Base-by-base conservation (phyloP, 1,140 invertebrate species). In the Anthonomus grandis region DNA sequence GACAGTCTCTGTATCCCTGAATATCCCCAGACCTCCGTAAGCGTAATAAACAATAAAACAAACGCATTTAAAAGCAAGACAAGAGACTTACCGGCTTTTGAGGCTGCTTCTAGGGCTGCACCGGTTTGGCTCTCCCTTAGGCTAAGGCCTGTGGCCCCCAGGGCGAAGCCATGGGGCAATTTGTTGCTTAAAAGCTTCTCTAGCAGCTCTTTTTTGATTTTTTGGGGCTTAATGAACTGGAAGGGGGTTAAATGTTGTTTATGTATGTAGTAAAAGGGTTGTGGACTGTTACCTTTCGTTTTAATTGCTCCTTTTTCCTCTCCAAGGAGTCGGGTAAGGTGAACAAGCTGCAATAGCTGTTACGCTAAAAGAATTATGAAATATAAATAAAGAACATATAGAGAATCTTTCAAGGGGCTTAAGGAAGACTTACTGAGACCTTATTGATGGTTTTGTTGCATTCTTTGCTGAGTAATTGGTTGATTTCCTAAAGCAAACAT, bases 401-500 rank as follows among this genome's bases (percentile, higher is more conserved):
- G 31, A 12, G 38, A 13, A 41, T 10, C 17, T 18, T 10, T 17
- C n/a, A 27, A 37, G 41, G 19, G 10, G 21, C 21, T 24, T 15
- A 13, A 24, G 13, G 5, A 12, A 22, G 19, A 8, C 19, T 47
- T 17, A 21, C 19, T 18, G 12, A 48, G 31, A 49, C 1, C 15
- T 39, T 6, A 27, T 8, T 17, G 22, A 44, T 0, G 19, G 41
- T 44, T 17, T 38, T 55, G 24, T 17, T 44, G 19, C 44, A 45
- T 19, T 45, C 51, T 25, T 34, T 34, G 4, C 39, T 19, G 12
- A 57, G 36, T 10, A 41, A n/a, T 22, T 57, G 15, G 34, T 57
- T 57, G 15, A 57, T 13, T 42, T 48, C 46, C 54, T 57, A 42
- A 31, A 49, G 42, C 4, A 18, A 8, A 13, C n/a, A 8, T 9